Base-by-base conservation (phyloP, 2,888 invertebrate species). In the Diplolepis rosae region DNA sequence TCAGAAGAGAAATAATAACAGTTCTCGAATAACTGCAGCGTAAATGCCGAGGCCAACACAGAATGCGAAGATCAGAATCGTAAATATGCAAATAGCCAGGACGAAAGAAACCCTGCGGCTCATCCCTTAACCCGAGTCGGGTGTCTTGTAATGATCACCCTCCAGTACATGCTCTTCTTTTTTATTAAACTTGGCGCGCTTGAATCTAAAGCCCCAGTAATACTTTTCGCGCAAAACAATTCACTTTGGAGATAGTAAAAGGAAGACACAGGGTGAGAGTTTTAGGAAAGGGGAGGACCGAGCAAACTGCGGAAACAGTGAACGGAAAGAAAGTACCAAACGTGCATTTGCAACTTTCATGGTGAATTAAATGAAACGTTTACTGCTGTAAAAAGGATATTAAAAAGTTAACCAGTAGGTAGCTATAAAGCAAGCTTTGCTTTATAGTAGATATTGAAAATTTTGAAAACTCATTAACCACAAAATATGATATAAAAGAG, bases 41-140 rank as follows among this genome's bases (percentile, higher is more conserved):
- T 24, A 65, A 65, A 48, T 22, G 28, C 54, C 9, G 42, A 24
- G n/a, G 50, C 65, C 18, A 48, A 4, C 3, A 18, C 7, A 48
- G 18, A 24, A 61, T 52, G 32, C 30, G 71, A 71, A 70, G 73
- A 76, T 70, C 74, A 56, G 28, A 71, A 71, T 73, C 77, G 70
- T 77, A 77, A 77, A 77, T 74, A 77, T 77, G 77, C 73, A 77
- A 77, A 77, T 77, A 39, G 66, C 66, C 35, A 54, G 9, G 45
- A 70, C 56, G 69, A 70, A 70, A 65, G 52, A 24, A 45, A 66
- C 22, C 65, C 35, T 13, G n/a, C n/a, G n/a, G n/a, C 11, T 56
- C 48, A 68, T 70, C 66, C 54, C 70, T 71, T 68, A 66, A 65
- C 70, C 65, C 66, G 69, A 67, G 67, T 73, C 67, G 73, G 68